Conservation (phyloP, 2,113 vertebrate genomes). For the Haemorhous mexicanus region DNA sequence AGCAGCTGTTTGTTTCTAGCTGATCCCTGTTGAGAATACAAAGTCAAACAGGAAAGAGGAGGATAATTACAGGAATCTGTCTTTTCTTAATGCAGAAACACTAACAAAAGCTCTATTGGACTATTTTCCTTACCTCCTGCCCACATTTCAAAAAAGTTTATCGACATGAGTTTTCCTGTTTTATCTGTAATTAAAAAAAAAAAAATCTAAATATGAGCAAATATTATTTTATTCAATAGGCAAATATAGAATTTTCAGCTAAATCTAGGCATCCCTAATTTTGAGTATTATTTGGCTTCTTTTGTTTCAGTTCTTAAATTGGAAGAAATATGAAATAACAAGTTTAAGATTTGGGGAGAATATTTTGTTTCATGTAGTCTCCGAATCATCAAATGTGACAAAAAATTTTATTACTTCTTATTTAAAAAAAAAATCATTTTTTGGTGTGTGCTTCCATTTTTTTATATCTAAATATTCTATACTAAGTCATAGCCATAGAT, state of each 20-base stretch:
- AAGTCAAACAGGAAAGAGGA: not conserved
- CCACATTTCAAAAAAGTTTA: conserved; percentile 71
- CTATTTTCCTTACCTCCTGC: conserved; percentile 61
- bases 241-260: not conserved
- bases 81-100: not conserved
- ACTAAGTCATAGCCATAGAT: not conserved
- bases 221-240: not conserved
- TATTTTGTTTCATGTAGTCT: not conserved
- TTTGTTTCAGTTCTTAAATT: not conserved
- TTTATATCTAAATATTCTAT: not conserved
- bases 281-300: not conserved
- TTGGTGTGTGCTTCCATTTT: not conserved
- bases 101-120: not conserved
- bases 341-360: not conserved
- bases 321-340: not conserved
- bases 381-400: not conserved
- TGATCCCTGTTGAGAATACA: not conserved
- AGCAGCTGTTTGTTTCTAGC: not conserved
- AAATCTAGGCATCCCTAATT: not conserved
- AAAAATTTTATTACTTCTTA: not conserved
- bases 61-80: not conserved
- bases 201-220: not conserved
- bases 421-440: not conserved
- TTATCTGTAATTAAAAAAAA: conserved; percentile 62
- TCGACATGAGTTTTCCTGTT: conserved; percentile 40